Base-by-base conservation (phyloP, 1,140 invertebrate species). In the Agraylea sexmaculata region DNA sequence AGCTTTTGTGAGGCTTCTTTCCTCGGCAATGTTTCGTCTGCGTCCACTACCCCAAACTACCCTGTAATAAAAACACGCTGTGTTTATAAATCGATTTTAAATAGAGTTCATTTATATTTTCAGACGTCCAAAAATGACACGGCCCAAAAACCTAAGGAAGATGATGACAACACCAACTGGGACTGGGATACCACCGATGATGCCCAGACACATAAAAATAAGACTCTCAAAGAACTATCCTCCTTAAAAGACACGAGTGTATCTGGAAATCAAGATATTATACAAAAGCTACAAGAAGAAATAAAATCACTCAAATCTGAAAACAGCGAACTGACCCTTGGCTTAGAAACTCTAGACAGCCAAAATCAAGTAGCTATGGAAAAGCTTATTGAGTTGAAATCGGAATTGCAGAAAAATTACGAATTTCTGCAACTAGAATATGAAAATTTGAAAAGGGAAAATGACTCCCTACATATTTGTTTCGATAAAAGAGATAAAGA, bases 331-430 rank as follows among this genome's bases (percentile, higher is more conserved):
- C 54, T 81, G 20, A 62, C 66, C 4, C 50, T 45, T 4, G 79
- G 70, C 43, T 61, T 85, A 19, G 79, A 82, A 43, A 78, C 83
- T 53, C 58, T 87, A 46, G 82, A 86, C 53, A 64, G 54, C 28
- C 80, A 85, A 54, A 77, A 86, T 53, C 69, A 78, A 45, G 56
- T 70, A 45, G 78, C 77, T 0, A 75, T 82, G 58, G 75, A 77
- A 35, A 68, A 71, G 52, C 49, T 80, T 11, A 51, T 80, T 12
- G 53, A 61, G 0, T 50, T 79, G n/a, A 80, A 78, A 55, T 68
- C 68, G 12, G 71, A 78, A 40, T 50, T 76, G n/a, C 68, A 74
- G 34, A 66, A 67, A n/a, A 78, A 78, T 45, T 66, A 66, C 42
- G 70, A 71, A 48, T 52, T 64, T 10, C 52, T 78, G 1, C 67